These are phyloP conservation scores for Branchipolynoe longqiensis DNA, from an alignment of 2,888 invertebrate species.

Conservation along the genomic window DNA sequence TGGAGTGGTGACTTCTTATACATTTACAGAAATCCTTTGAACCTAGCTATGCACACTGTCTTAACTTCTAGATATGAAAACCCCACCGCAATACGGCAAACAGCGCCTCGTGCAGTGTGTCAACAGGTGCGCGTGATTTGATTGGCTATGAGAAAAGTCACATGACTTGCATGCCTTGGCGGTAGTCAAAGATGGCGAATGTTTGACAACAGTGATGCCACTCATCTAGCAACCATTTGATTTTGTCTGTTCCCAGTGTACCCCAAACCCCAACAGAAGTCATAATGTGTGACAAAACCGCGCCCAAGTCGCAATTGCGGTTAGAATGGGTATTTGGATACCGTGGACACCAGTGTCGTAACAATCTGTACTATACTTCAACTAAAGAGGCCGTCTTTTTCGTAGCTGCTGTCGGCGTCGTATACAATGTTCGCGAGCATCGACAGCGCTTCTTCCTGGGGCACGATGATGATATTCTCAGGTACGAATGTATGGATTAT, in stretches of 20 bases:
- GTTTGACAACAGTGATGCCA: constrained; percentile 42
- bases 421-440: constrained; percentile 79
- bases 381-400: constrained; percentile 82
- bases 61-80: no score
- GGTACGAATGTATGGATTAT: no score
- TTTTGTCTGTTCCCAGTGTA: neutral
- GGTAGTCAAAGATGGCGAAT: constrained; percentile 56
- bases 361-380: constrained; percentile 81
- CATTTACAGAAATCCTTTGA: no score
- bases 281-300: constrained; percentile 69
- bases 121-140: constrained; percentile 9
- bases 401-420: constrained; percentile 83
- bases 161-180: constrained; percentile 40
- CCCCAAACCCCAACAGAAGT: neutral
- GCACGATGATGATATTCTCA: constrained; percentile 82
- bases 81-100: no score
- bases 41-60: no score
- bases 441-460: constrained; percentile 82
- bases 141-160: constrained; percentile 19
- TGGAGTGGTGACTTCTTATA: no score
- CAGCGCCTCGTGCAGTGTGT: neutral
- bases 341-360: constrained; percentile 82
- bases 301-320: constrained; percentile 79
- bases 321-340: constrained; percentile 83
- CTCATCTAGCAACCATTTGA: constrained; percentile 22